Evolutionary conservation across 2,888 invertebrate genomes (phyloP), one percentile per base, ranked within the genome.

Genomic region (Agonopterix subpropinquella): DNA sequence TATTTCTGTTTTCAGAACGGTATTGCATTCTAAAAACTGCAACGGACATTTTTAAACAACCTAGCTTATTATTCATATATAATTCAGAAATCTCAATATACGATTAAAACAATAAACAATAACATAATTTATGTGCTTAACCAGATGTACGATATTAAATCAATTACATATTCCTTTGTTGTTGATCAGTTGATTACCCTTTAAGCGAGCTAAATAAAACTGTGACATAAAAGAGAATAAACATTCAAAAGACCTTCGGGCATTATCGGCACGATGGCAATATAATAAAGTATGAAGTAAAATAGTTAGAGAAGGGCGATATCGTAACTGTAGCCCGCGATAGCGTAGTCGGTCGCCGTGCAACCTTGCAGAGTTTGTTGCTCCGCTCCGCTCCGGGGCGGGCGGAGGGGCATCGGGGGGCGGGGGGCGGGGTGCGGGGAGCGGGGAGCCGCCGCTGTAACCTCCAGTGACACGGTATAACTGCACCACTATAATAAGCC

Each of bases 341-440:
- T 80, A 80, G 81, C 76, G 68, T 67, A 76, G 76, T 76, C 68
- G 77, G 77, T 77, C 68, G 77, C 68, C 63, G 68, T 73, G 76
- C 85, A 86, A 87, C 87, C 87, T 87, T 87, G 87, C 83, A 84
- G 81, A 85, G 88, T 85, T 87, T 86, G 82, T 87, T 87, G 87
- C 73, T 77, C 86, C 82, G 72, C 54, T 71, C 54, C 61, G 87
- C 73, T 77, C 86, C 82, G 72, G 55, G 72, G 55, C 61, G 58
- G 59, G 55, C 66, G 59, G 61, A 59, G 57, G 49, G 52, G 52
- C 47, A 50, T 45, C 58, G 61, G 63, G 54, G 64, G 47, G 55
- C 54, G 55, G 53, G 28, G 49, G 60, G 53, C 54, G 61, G 53
- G 54, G 56, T 1, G 55, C 54, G 55, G 53, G 28, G 49, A 60